Conservation (phyloP, 2,888 invertebrate genomes). For the Cyaniris semiargus region DNA sequence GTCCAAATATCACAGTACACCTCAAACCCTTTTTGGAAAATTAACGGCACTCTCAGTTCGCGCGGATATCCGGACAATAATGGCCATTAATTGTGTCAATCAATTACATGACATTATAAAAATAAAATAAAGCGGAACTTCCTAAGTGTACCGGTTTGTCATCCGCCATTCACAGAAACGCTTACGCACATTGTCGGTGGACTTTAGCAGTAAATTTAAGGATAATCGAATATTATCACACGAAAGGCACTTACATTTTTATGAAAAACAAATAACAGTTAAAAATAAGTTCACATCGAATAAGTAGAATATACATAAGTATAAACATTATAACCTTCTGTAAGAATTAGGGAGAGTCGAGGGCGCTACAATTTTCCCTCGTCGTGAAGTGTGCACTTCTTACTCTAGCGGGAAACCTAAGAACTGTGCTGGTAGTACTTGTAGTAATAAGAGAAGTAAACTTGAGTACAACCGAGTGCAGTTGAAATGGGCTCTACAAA, state of each 20-base stretch:
- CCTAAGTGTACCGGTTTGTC: conserved; percentile 8
- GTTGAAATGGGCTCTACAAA: neutral
- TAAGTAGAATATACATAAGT: neutral
- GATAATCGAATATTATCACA: neutral
- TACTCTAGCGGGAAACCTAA: neutral
- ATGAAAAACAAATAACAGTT: neutral
- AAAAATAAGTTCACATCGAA: neutral
- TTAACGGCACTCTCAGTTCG: neutral
- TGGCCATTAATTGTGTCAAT: neutral
- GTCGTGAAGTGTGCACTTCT: neutral
- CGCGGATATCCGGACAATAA: conserved; percentile 18
- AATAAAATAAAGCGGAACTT: conserved; percentile 14
- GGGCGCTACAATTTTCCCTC: neutral
- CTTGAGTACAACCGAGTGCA: neutral
- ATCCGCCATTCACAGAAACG: neutral
- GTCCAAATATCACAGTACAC: neutral
- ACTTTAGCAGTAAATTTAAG: neutral
- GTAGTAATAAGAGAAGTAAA: neutral
- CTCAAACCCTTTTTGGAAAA: neutral
- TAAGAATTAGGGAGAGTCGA: neutral
- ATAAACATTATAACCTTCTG: neutral
- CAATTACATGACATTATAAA: neutral
- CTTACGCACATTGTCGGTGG: neutral
- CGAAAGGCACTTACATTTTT: neutral
- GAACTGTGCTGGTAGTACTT: neutral